These are phyloP conservation scores for Poecilia picta DNA, from an alignment of 2,797 vertebrate species.

Conservation along the genomic window DNA sequence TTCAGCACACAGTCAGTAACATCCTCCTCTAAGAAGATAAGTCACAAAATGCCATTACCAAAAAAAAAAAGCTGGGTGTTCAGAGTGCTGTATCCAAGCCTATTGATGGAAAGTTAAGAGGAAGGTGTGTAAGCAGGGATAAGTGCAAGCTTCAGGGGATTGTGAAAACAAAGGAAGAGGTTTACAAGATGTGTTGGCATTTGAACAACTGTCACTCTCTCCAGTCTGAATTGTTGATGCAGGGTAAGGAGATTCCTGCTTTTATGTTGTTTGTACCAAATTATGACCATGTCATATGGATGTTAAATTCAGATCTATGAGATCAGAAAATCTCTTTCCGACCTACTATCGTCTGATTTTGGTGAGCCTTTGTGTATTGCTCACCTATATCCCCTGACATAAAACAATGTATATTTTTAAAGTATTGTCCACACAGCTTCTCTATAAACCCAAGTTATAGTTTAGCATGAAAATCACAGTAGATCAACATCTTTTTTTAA, in stretches of 20 bases:
- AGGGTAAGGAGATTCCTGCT: not conserved
- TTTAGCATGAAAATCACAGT: not conserved
- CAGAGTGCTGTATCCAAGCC: not conserved
- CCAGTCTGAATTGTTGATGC: not conserved
- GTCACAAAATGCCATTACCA: not conserved
- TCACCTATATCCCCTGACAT: too few relatives aligned
- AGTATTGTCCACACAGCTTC: too few relatives aligned
- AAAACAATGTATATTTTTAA: too few relatives aligned
- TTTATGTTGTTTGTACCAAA: too few relatives aligned
- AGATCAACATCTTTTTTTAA: too few relatives aligned
- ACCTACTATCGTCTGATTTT: too few relatives aligned
- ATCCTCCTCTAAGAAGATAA: not conserved
- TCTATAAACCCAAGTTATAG: not conserved
- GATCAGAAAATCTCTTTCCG: too few relatives aligned
- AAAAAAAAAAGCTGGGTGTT: not conserved
- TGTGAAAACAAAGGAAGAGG: not conserved
- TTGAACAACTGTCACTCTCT: not conserved
- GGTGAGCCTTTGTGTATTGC: too few relatives aligned
- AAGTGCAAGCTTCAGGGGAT: not conserved
- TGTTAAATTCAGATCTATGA: too few relatives aligned
- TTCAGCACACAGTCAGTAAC: not conserved
- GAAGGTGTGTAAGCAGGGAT: not conserved
- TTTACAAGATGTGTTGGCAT: not conserved
- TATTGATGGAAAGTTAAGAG: not conserved
- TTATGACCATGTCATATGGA: too few relatives aligned